phyloP scores from a whole-genome alignment of 2,113 vertebrate genomes.

The Trichomycterus rosablanca region DNA sequence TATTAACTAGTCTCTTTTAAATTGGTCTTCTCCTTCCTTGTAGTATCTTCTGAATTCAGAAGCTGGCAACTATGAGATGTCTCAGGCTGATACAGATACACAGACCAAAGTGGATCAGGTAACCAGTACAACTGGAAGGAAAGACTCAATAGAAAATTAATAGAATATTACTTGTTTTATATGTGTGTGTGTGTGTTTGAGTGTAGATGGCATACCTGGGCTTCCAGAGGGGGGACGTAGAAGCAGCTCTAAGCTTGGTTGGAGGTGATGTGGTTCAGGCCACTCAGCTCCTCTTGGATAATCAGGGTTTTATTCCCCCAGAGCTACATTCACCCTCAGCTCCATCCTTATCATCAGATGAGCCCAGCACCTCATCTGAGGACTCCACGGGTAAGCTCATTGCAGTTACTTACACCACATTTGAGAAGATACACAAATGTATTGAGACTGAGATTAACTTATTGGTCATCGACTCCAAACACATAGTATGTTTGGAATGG shows the following conservation, averaged over 20 bases:
- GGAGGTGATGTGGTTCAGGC: constrained; percentile 78
- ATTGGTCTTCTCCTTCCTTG: background rate
- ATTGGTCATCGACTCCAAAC: no score
- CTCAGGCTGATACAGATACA: constrained; percentile 10
- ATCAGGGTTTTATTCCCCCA: constrained; percentile 72
- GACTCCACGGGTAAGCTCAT: constrained; percentile 35
- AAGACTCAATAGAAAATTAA: no score
- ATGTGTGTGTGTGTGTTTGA: constrained; percentile 2
- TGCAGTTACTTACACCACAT: no score
- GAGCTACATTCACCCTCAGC: constrained; percentile 55
- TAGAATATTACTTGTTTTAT: background rate
- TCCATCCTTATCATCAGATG: constrained; percentile 65
- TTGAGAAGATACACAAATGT: no score
- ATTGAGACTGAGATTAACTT: no score
- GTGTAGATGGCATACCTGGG: constrained; percentile 80
- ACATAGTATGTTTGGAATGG: no score
- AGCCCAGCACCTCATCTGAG: constrained; percentile 67
- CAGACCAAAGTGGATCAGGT: constrained; percentile 61
- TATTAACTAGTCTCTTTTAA: background rate
- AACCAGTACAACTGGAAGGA: background rate
- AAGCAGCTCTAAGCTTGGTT: constrained; percentile 70
- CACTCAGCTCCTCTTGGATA: constrained; percentile 77
- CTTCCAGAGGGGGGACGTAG: constrained; percentile 65
- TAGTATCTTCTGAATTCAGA: constrained; percentile 62
- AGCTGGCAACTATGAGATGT: constrained; percentile 34